Evolutionary conservation across 37 sponge, comb jelly and placozoan species (phyloP), one percentile per base, ranked within the genome.

Genomic region (Spongilla lacustris): DNA sequence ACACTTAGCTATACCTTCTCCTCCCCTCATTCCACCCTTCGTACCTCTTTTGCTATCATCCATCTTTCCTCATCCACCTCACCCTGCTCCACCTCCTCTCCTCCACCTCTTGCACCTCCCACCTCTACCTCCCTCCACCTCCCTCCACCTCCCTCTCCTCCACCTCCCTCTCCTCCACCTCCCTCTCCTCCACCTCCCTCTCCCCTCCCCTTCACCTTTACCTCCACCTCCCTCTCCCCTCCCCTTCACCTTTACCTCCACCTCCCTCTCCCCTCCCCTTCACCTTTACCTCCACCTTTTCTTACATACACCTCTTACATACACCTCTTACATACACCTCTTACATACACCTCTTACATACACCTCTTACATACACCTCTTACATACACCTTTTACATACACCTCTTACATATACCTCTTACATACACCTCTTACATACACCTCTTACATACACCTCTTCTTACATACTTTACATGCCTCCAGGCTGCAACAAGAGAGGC

Each of bases 401-500:
- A n/a, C n/a, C n/a, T n/a, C n/a, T n/a, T n/a, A n/a, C n/a, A n/a
- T n/a, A n/a, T n/a, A n/a, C n/a, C n/a, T n/a, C n/a, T n/a, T n/a
- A n/a, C n/a, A n/a, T n/a, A n/a, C n/a, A n/a, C n/a, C n/a, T n/a
- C n/a, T n/a, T n/a, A n/a, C n/a, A n/a, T n/a, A n/a, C n/a, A n/a
- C n/a, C n/a, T n/a, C n/a, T n/a, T n/a, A n/a, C n/a, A n/a, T n/a
- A n/a, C n/a, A n/a, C n/a, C n/a, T n/a, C n/a, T n/a, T n/a, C n/a
- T n/a, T n/a, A n/a, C n/a, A n/a, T n/a, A n/a, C 46, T 46, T 8
- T 46, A 8, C 46, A 27, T 10, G 1, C 25, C 25, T 32, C 58
- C 67, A 94, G 91, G 76, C 33, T 95, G 34, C 96, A 95, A 69
- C 72, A 95, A 67, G 93, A 88, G 78, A 78, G 90, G 29, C 46